A percentile compares a stretch with the other conserved stretches of the same genome.
Evolutionary conservation across 2,797 vertebrate genomes (phyloP).

Genomic region (Capromys pilorides): DNA sequence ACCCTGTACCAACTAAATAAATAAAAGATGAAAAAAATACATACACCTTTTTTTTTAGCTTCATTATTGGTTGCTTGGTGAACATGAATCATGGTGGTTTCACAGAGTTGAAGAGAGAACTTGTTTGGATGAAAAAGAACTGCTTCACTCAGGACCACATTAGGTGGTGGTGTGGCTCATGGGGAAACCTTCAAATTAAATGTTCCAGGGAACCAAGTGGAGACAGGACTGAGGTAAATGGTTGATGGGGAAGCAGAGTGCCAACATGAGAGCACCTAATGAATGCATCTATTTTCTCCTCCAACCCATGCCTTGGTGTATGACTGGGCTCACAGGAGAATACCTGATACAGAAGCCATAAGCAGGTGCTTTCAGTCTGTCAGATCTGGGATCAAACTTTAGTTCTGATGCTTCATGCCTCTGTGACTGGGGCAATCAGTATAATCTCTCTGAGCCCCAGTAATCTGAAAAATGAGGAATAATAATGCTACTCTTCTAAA

Average conservation of each 20-base stretch:
- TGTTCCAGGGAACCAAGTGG: neutral
- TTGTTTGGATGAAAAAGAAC: neutral
- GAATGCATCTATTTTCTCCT: neutral
- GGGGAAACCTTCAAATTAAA: neutral
- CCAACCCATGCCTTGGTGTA: neutral
- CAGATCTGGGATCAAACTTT: neutral
- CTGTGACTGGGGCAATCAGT: neutral
- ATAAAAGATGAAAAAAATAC: neutral
- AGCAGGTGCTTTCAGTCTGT: neutral
- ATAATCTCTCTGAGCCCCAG: neutral
- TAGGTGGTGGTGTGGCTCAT: neutral
- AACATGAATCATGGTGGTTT: neutral
- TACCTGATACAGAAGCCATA: neutral
- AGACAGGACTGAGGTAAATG: neutral
- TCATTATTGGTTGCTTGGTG: neutral
- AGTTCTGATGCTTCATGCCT: neutral
- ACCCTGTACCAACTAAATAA: too few species aligned
- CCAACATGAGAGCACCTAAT: neutral
- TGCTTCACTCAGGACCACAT: neutral
- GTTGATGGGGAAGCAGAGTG: neutral
- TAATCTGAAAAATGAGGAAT: neutral
- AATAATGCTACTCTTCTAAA: neutral
- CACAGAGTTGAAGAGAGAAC: conserved; percentile 27
- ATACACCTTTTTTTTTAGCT: neutral
- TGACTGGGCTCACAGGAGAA: neutral